Conservation (phyloP, 1,140 invertebrate species). For the Diachasmimorpha longicaudata region DNA sequence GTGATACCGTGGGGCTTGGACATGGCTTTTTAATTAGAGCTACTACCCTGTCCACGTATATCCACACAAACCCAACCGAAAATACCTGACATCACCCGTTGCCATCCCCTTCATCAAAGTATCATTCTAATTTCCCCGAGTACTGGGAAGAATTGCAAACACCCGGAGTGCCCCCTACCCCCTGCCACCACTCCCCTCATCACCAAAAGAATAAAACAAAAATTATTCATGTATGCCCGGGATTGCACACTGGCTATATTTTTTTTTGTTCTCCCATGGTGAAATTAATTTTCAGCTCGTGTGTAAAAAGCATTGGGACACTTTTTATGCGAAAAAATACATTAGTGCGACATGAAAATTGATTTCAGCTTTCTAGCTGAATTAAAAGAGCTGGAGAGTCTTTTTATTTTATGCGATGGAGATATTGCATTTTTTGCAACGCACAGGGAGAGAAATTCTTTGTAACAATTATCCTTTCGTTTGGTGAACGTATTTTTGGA, state of each 20-base stretch:
- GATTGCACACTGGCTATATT: neutral
- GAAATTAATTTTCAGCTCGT: neutral
- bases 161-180: neutral
- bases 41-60: constrained; percentile 26
- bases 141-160: constrained; percentile 48
- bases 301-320: neutral
- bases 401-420: neutral
- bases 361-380: neutral
- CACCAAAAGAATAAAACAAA: neutral
- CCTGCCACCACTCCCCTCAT: neutral
- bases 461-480: too few relatives aligned
- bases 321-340: constrained; percentile 2
- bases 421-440: neutral
- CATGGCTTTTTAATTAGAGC: constrained; percentile 64
- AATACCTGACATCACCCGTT: constrained; percentile 58
- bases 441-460: neutral
- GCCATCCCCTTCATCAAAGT: constrained; percentile 60
- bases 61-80: constrained; percentile 53
- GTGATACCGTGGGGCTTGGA: constrained; percentile 28
- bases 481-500: too few relatives aligned
- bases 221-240: neutral
- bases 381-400: neutral
- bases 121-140: constrained; percentile 59
- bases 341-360: neutral
- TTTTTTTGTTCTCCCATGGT: neutral